These are phyloP conservation scores for Typhlichthys subterraneus DNA, from an alignment of 2,797 vertebrate genomes.

Conservation along the genomic window DNA sequence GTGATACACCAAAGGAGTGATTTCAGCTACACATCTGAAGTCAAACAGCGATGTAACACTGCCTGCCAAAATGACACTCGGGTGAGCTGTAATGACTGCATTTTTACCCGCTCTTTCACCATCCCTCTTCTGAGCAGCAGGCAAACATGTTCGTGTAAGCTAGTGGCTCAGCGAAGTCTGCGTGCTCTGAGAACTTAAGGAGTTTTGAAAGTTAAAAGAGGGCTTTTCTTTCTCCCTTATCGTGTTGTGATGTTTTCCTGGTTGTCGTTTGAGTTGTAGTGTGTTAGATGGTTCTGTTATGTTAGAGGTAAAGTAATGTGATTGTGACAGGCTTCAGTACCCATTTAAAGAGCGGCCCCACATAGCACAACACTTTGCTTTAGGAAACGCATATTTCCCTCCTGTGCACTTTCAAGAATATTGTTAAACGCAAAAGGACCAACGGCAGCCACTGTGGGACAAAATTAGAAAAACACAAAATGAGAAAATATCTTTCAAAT, in stretches of 20 bases:
- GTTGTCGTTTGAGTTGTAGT: conserved; percentile 74
- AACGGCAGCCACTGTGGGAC: conserved; percentile 73
- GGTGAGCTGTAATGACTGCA: conserved; percentile 79
- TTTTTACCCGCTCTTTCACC: conserved; percentile 63
- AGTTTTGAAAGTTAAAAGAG: conserved; percentile 84
- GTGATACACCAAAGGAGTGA: conserved; percentile 74
- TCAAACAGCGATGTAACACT: conserved; percentile 66
- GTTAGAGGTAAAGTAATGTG: conserved; percentile 77
- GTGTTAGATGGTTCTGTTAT: conserved; percentile 77
- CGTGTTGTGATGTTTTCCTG: conserved; percentile 78
- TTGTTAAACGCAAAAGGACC: conserved; percentile 82
- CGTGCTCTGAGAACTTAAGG: conserved; percentile 81
- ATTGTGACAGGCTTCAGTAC: conserved; percentile 80
- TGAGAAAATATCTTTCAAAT: conserved; percentile 41
- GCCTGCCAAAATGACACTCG: conserved; percentile 80
- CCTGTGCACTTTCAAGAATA: conserved; percentile 80
- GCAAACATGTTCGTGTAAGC: conserved; percentile 65
- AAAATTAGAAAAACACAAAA: conserved; percentile 25
- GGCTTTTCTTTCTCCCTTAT: conserved; percentile 74
- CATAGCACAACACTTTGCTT: conserved; percentile 73
- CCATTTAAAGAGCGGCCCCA: conserved; percentile 72
- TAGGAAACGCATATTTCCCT: conserved; percentile 80
- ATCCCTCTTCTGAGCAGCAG: conserved; percentile 63
- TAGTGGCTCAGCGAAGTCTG: conserved; percentile 67
- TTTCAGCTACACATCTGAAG: conserved; percentile 76